phyloP scores from a whole-genome alignment of 2,113 vertebrate genomes.

The Osmerus mordax region DNA sequence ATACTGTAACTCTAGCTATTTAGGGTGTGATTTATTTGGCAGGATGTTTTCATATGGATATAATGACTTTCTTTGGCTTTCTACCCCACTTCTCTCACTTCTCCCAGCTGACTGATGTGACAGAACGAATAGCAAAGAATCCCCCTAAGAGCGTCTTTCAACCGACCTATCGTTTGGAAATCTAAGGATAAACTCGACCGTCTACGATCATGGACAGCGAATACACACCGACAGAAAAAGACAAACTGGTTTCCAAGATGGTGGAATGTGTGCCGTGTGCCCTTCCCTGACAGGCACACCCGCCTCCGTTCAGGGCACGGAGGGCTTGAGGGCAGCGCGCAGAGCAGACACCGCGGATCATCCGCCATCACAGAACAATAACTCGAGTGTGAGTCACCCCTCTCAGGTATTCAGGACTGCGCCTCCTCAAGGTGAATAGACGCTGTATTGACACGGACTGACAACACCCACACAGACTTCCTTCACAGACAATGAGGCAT shows the following conservation, averaged over 20 bases:
- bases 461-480: not conserved
- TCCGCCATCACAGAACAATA: conserved; percentile 2
- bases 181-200: not conserved
- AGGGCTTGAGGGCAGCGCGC: not conserved
- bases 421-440: not conserved
- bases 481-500: not conserved
- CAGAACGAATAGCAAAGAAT: too few relatives aligned
- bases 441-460: not conserved
- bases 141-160: too few relatives aligned
- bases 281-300: not conserved
- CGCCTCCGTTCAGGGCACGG: not conserved
- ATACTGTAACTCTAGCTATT: not conserved
- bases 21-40: not conserved
- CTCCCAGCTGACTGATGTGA: too few relatives aligned
- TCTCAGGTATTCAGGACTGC: conserved; percentile 5
- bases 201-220: conserved; percentile 6
- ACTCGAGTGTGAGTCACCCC: conserved; percentile 19
- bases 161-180: not conserved
- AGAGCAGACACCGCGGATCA: conserved; percentile 11
- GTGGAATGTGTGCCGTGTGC: not conserved
- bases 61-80: not conserved
- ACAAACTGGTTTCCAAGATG: not conserved
- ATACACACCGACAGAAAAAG: not conserved
- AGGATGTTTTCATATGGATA: not conserved
- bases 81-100: conserved; percentile 10